Conservation (phyloP, 1,140 invertebrate species). For the Bombus sibiricus region DNA sequence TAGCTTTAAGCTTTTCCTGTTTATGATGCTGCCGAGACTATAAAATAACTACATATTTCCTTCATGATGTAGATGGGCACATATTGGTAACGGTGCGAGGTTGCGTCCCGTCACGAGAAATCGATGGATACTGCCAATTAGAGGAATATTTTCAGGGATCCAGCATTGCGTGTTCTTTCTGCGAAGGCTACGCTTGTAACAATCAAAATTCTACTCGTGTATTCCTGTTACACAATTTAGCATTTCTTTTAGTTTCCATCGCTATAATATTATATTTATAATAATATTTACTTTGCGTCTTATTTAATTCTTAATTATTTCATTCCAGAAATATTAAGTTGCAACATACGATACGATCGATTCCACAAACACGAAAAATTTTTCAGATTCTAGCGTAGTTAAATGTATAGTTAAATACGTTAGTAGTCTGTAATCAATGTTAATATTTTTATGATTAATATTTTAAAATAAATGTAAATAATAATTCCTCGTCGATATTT, state of each 20-base stretch:
- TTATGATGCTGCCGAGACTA: background rate
- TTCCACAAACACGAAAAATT: background rate
- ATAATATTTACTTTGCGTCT: background rate
- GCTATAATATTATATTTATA: background rate
- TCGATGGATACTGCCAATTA: conserved; percentile 69
- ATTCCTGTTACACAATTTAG: background rate
- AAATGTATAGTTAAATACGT: background rate
- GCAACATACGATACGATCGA: background rate
- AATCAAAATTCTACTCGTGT: conserved; percentile 11
- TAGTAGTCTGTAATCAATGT: too few relatives aligned
- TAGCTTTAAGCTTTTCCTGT: background rate
- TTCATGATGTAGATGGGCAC: conserved; percentile 72
- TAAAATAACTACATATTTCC: conserved; percentile 6
- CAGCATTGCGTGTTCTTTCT: conserved; percentile 72
- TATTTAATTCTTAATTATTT: background rate
- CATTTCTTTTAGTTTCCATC: background rate
- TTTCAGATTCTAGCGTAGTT: background rate
- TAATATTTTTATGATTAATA: too few relatives aligned
- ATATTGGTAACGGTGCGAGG: conserved; percentile 73
- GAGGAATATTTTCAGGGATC: conserved; percentile 68
- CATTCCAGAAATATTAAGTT: background rate
- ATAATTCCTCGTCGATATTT: background rate
- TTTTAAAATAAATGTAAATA: background rate
- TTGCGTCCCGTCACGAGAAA: conserved; percentile 71
- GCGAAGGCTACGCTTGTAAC: conserved; percentile 74